A percentile compares a stretch with the other conserved stretches of the same genome.
phyloP scores from a whole-genome alignment of 2,888 invertebrate genomes.

The Epirrhoe alternata region DNA sequence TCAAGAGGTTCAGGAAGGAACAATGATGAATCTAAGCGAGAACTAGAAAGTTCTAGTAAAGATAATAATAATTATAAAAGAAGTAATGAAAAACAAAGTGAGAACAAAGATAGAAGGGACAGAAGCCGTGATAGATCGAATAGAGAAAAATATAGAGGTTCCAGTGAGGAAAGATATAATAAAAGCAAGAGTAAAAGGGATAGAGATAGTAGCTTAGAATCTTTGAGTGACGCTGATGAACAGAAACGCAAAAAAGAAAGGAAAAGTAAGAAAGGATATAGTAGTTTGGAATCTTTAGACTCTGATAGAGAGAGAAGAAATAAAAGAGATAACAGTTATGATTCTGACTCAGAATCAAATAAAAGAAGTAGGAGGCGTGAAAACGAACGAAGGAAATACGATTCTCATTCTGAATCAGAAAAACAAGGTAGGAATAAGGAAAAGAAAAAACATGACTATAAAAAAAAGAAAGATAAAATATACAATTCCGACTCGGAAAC shows the following conservation, averaged over 20 bases:
- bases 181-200: slow-evolving; percentile 27
- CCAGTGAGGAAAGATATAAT: slow-evolving; percentile 51
- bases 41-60: slow-evolving; percentile 33
- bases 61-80: slow-evolving; percentile 38
- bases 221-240: slow-evolving; percentile 34
- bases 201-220: slow-evolving; percentile 39
- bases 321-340: slow-evolving; percentile 41
- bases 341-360: slow-evolving; percentile 55
- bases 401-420: slow-evolving; percentile 52
- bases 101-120: slow-evolving; percentile 32
- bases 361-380: slow-evolving; percentile 46
- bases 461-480: neutral
- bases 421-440: slow-evolving; percentile 35
- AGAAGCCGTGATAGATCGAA: slow-evolving; percentile 41
- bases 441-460: slow-evolving; percentile 26
- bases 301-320: slow-evolving; percentile 35
- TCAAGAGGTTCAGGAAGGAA: slow-evolving; percentile 55
- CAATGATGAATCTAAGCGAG: slow-evolving; percentile 31
- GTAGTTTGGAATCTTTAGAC: slow-evolving; percentile 38
- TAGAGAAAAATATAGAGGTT: slow-evolving; percentile 49
- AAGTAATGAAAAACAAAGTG: slow-evolving; percentile 53
- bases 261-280: slow-evolving; percentile 30
- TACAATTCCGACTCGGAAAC: slow-evolving; percentile 56
- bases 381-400: slow-evolving; percentile 38
- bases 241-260: slow-evolving; percentile 28